These are phyloP conservation scores for Rousettus madagascariensis DNA, from an alignment of 2,797 vertebrate species.

Conservation along the genomic window DNA sequence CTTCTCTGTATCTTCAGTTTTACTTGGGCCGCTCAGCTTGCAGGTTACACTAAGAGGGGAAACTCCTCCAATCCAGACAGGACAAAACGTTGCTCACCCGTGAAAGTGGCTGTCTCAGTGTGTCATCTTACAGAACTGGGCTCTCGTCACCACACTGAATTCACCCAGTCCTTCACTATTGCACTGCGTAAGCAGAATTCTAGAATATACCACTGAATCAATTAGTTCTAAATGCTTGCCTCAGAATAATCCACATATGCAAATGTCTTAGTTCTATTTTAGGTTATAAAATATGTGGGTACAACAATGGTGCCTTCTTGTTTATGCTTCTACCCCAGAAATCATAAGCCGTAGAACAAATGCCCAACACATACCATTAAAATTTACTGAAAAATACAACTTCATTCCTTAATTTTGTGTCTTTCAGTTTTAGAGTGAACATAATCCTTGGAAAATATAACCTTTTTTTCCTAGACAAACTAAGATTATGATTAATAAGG, in stretches of 20 bases:
- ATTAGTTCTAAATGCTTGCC: background rate
- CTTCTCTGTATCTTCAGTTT: background rate
- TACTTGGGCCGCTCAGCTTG: background rate
- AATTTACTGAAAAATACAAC: constrained; percentile 14
- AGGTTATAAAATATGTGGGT: background rate
- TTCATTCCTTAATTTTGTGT: background rate
- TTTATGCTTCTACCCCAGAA: background rate
- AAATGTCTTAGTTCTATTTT: background rate
- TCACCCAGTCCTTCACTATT: background rate
- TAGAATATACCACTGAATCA: background rate
- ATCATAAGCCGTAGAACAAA: background rate
- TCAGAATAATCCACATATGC: background rate
- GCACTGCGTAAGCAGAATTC: background rate
- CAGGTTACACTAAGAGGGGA: background rate
- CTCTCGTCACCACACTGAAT: background rate
- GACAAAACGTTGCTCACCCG: background rate
- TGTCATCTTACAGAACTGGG: background rate
- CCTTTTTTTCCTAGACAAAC: background rate
- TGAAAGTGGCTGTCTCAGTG: background rate
- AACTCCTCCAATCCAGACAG: background rate
- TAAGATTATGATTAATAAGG: background rate
- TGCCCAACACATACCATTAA: background rate
- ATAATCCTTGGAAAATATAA: background rate
- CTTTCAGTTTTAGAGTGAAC: background rate
- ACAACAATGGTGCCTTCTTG: background rate